Base-by-base conservation (phyloP, 2,888 invertebrate genomes). In the Cheilosia impressa region DNA sequence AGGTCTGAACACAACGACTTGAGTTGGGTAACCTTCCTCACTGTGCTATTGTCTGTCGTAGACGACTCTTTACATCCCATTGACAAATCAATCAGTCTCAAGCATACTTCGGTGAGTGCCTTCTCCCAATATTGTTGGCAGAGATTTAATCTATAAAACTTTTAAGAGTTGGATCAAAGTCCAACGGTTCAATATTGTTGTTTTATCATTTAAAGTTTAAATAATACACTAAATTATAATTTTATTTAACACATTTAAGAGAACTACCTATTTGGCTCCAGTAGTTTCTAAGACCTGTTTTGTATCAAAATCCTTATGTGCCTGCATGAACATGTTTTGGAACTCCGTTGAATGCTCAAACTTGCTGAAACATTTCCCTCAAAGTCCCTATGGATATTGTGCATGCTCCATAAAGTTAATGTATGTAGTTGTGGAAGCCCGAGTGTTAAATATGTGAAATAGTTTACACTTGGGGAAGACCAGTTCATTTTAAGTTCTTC, bases 71-170 rank as follows among this genome's bases (percentile, higher is more conserved):
- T 17, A n/a, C n/a, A 58, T 55, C 9, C 9, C 10, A 38, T 58
- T 34, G 38, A 58, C 57, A 58, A 38, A 58, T 34, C 57, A 58
- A 58, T 58, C 34, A 38, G 57, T 38, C 19, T 38, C 57, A 58
- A 38, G 38, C 38, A 58, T 38, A 31, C 55, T 47, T 47, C 19
- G 3, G 5, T 19, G 45, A 19, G 57, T 19, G 45, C n/a, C 17
- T 7, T 45, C 6, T 45, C 5, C n/a, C 5, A 45, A 15, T 4
- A 45, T 17, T 45, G 2, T 47, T 17, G 2, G 6, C 17, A 47
- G 45, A 9, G n/a, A 47, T 47, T 47, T 17, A 9, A 10, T 34
- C 34, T 3, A 1, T 45, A 1, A 7, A 7, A 47, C 17, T 47
- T 9, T 13, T 38, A 13, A 4, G 4, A 38, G 38, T 38, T 38